Base-by-base conservation (phyloP, 2,113 vertebrate genomes). In the Melanerpes aurifrons region DNA sequence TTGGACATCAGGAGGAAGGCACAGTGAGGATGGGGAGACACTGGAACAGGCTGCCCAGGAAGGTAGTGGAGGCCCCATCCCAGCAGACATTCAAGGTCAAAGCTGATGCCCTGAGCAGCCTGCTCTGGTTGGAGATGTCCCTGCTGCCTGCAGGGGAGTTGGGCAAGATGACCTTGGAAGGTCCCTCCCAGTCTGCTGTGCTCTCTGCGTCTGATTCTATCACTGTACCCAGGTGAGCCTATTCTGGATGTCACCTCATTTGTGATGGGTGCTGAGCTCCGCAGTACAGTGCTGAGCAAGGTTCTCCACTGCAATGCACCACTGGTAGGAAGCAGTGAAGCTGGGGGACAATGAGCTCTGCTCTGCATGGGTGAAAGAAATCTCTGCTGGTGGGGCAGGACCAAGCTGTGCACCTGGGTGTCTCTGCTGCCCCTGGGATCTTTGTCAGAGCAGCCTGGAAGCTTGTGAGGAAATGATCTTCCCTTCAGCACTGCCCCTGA, bases 231-330 rank as follows among this genome's bases (percentile, higher is more conserved):
- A 16, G n/a, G 3, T 62, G 37, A 68, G 54, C 17, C 48, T 24
- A 1, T 58, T 82, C 24, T 28, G 6, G 14, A 48, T 5, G 16
- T 31, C 32, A n/a, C 54, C 48, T 74, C 13, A 6, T 26, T 26
- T 24, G 45, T 1, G 12, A 12, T 22, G 0, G 59, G 47, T n/a
- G 26, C 25, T 61, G 2, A 31, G 17, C 31, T 64, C 26, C 48
- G 43, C 59, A 0, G 1, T 1, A 0, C 0, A 0, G 40, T 3
- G 29, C 67, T 56, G 43, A 90, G 6, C 2, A 1, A 26, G 70
- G 32, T 28, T 62, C 47, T 62, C 32, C 2, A 0, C 15, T 63
- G 19, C 24, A 72, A 7, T 67, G 45, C 3, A 1, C 15, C 16
- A 1, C 45, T 28, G 20, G 9, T 70, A 58, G 63, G 80, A 40